Base-by-base conservation (phyloP, 1,140 invertebrate species). In the Fragariocoptes setiger region DNA sequence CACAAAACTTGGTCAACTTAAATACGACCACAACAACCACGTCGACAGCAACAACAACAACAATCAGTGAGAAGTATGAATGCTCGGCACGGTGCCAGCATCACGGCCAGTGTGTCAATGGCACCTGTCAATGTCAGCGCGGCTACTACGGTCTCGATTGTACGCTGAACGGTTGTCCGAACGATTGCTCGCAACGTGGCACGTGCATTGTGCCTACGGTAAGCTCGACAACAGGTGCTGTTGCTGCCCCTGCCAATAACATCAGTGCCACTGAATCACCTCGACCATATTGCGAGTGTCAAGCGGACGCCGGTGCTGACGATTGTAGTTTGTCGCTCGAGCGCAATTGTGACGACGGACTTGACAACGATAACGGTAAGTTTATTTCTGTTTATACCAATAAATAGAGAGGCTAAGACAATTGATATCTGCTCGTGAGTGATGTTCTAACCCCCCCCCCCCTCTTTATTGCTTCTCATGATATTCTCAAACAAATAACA, bases 341-440 rank as follows among this genome's bases (percentile, higher is more conserved):
- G 60, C 75, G 80, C 55, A 72, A 75, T 46, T 97, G 90, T 62
- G 72, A 71, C 50, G 86, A 97, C 60, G 73, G 76, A 51, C 65
- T 75, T 44, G 90, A 97, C 57, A 94, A 97, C 59, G 88, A 97
- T 61, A 69, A 76, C 61, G 86, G 86, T 94, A 65, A 61, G 62
- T 54, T 36, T 4, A 15, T 13, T 20, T 3, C 20, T 19, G 19
- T 25, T 40, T 31, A 31, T 8, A 8, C n/a, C n/a, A 8, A n/a
- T 31, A 8, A 8, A 31, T n/a, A 8, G 25, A n/a, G n/a, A 31
- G 25, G 8, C n/a, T 31, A 31, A n/a, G 25, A 31, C 25, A n/a
- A 8, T n/a, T 31, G 8, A 31, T 31, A 8, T 31, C 25, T 8
- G 8, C 25, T 31, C n/a, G 8, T 8, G n/a, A 31, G 8, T 31